Evolutionary conservation across 2,888 invertebrate genomes (phyloP).

Genomic region (Pachymerium ferrugineum): DNA sequence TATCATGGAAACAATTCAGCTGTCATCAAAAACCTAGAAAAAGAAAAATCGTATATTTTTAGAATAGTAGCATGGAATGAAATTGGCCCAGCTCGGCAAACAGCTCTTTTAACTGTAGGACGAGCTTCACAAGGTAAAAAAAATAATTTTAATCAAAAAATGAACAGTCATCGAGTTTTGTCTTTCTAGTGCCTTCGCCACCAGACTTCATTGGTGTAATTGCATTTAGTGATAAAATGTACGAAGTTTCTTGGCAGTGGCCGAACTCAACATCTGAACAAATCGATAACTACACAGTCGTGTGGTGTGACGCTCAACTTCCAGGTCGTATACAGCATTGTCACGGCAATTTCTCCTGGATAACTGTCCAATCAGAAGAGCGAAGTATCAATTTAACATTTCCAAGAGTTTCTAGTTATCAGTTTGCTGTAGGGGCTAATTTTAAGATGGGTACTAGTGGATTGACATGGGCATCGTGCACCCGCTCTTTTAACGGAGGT

Average conservation of each 20-base stretch:
- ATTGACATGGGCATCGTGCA: slow-evolving; percentile 78
- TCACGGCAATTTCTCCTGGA: not conserved
- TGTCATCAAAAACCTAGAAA: not conserved
- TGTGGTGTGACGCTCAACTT: not conserved
- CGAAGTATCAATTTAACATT: slow-evolving; percentile 16
- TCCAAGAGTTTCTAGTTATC: not conserved
- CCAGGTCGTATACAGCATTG: not conserved
- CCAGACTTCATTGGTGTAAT: slow-evolving; percentile 17
- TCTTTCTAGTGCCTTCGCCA: slow-evolving; percentile 6
- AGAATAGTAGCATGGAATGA: slow-evolving; percentile 19
- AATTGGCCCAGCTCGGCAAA: not conserved
- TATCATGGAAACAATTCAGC: slow-evolving; percentile 16
- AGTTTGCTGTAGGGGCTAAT: slow-evolving; percentile 28
- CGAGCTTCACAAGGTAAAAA: not conserved
- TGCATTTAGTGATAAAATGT: not conserved
- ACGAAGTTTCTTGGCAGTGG: slow-evolving; percentile 28
- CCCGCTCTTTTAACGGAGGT: slow-evolving; percentile 53
- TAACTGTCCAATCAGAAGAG: not conserved
- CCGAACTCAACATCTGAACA: not conserved
- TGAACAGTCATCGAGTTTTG: not conserved
- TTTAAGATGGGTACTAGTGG: slow-evolving; percentile 55
- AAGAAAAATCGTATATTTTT: slow-evolving; percentile 7
- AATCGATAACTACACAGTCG: slow-evolving; percentile 8
- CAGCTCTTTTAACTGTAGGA: not conserved
- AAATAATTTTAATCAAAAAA: not conserved